Evolutionary conservation across 2,888 invertebrate species (phyloP).

Genomic region (Eupithecia subumbrata): DNA sequence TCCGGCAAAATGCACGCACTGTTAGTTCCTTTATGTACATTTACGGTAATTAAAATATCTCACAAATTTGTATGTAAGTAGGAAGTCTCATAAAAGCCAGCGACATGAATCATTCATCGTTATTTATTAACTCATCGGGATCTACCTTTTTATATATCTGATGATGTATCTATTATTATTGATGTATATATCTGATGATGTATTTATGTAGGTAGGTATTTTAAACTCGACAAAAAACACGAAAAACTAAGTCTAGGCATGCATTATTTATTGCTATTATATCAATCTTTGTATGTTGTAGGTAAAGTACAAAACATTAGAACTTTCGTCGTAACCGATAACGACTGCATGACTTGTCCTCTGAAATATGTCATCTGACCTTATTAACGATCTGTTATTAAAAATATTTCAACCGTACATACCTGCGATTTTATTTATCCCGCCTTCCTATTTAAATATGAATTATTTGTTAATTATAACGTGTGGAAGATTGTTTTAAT

Average conservation of each 20-base stretch:
- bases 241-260: neutral
- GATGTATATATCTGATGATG: too few species aligned
- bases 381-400: slow-evolving; percentile 78
- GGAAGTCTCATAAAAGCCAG: slow-evolving; percentile 24
- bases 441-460: neutral
- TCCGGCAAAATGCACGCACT: slow-evolving; percentile 72
- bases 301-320: slow-evolving; percentile 5
- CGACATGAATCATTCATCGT: slow-evolving; percentile 2
- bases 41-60: slow-evolving; percentile 37
- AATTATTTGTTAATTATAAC: slow-evolving; percentile 18
- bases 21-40: slow-evolving; percentile 79
- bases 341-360: neutral
- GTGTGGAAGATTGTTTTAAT: slow-evolving; percentile 14
- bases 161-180: neutral
- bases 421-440: slow-evolving; percentile 49
- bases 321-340: neutral
- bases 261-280: neutral
- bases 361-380: slow-evolving; percentile 29
- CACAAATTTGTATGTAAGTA: slow-evolving; percentile 32
- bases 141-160: neutral
- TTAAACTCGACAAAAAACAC: neutral
- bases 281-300: neutral
- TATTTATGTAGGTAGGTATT: neutral
- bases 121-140: slow-evolving; percentile 14
- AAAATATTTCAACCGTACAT: slow-evolving; percentile 69